Conservation (phyloP, 2,113 vertebrate genomes). For the Ginglymostoma cirratum region DNA sequence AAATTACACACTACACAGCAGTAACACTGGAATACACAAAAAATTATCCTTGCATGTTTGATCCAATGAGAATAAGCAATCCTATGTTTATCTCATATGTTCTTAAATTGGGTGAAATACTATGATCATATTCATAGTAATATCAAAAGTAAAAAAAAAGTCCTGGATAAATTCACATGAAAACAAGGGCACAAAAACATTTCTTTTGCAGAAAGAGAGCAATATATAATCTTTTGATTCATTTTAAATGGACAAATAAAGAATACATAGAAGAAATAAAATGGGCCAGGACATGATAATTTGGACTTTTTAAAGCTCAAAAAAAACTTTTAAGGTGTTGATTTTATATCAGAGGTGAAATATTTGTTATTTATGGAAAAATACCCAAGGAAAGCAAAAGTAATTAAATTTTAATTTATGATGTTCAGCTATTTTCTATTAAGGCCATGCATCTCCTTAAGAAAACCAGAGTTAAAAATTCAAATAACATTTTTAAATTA, state of each 20-base stretch:
- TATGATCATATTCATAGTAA: background rate
- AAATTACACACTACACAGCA: slow-evolving; percentile 57
- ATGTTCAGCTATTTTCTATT: slow-evolving; percentile 17
- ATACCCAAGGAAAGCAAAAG: slow-evolving; percentile 21
- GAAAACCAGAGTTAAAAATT: background rate
- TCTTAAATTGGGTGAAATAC: background rate
- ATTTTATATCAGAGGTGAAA: background rate
- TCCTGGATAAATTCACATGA: background rate
- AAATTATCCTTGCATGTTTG: slow-evolving; percentile 43
- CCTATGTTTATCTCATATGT: background rate
- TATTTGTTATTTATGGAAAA: slow-evolving; percentile 28
- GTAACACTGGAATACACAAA: slow-evolving; percentile 55
- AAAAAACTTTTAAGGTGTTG: background rate
- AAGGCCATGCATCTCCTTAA: background rate
- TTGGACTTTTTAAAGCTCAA: background rate
- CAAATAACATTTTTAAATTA: slow-evolving; percentile 3
- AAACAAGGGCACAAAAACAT: background rate
- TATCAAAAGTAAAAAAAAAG: background rate
- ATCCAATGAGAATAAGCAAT: slow-evolving; percentile 14
- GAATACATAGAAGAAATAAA: background rate
- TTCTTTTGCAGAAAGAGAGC: background rate
- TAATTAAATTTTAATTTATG: slow-evolving; percentile 9
- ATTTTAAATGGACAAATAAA: background rate
- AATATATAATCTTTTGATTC: background rate
- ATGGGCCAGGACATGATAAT: background rate